Conservation (phyloP, 2,113 vertebrate genomes). For the Corvus cornix region DNA sequence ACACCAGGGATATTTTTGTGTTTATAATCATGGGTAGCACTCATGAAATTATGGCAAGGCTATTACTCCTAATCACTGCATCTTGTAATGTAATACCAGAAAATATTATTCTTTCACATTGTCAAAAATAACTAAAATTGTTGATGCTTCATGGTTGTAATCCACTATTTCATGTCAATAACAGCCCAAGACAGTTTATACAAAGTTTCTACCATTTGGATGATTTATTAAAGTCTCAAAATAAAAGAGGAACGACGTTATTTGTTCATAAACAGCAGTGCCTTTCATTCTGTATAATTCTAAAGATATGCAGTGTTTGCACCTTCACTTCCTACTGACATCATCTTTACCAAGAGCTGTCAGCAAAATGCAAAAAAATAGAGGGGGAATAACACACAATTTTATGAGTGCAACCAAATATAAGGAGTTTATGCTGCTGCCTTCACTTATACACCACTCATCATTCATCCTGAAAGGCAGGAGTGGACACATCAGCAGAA, state of each 20-base stretch:
- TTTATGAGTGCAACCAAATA: not conserved
- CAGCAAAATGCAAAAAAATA: slow-evolving; percentile 2
- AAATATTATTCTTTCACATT: not conserved
- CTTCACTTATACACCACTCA: not conserved
- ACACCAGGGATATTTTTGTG: not conserved
- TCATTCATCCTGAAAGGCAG: not conserved
- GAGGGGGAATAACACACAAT: not conserved
- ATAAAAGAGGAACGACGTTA: not conserved
- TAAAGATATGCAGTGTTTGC: not conserved
- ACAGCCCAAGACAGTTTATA: not conserved
- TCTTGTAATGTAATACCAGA: not conserved
- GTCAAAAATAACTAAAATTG: not conserved
- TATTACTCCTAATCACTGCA: not conserved
- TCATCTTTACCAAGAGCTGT: not conserved
- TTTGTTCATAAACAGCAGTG: not conserved
- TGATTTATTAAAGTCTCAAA: not conserved
- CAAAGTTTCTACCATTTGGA: not conserved
- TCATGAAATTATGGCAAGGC: not conserved
- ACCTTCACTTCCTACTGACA: slow-evolving; percentile 16
- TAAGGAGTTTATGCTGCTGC: not conserved
- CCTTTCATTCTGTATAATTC: not conserved
- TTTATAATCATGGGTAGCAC: not conserved
- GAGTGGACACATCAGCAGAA: not conserved
- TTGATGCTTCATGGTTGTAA: not conserved
- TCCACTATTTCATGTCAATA: not conserved